Base-by-base conservation (phyloP, 1,140 invertebrate species). In the Calycopis cecrops region DNA sequence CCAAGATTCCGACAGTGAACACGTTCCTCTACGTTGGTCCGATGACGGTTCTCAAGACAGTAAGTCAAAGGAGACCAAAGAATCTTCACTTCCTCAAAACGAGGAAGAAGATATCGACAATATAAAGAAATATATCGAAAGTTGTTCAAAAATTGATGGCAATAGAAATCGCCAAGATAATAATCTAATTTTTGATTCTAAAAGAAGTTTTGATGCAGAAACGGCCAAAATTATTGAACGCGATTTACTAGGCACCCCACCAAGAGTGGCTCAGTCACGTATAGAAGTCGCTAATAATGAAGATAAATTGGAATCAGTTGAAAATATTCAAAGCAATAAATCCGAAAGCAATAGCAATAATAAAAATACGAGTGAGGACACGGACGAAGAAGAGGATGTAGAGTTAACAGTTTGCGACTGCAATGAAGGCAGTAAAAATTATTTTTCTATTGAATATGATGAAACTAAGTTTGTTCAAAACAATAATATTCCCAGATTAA, bases 181-280 rank as follows among this genome's bases (percentile, higher is more conserved):
- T 60, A 73, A 58, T 60, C 75, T 82, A 16, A 80, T 82, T 21
- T 62, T 56, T 42, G 76, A 85, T 74, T 73, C 82, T 4, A 79
- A 77, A 63, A 62, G 80, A 61, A 81, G 80, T 35, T 87, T 85
- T 70, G 84, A 87, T 65, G 49, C 69, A 11, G 79, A 76, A 62
- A 85, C 81, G 3, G 83, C 83, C 9, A 85, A 76, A 73, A 87
- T 66, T 35, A 84, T 87, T 34, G 83, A 87, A 65, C 53, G 81
- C 16, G 83, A 86, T 63, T 71, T 86, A 50, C 61, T 85, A 4
- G 75, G 78, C 56, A 59, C 69, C 9, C 66, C 69, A 52, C 58
- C 51, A 14, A 57, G 14, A 57, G 53, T 28, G 8, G 48, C 55
- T 44, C 65, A 68, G 28, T 60, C 59, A 14, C 57, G 44, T 35